These are phyloP conservation scores for Neopelma chrysocephalum DNA, from an alignment of 2,797 vertebrate genomes.

Conservation along the genomic window DNA sequence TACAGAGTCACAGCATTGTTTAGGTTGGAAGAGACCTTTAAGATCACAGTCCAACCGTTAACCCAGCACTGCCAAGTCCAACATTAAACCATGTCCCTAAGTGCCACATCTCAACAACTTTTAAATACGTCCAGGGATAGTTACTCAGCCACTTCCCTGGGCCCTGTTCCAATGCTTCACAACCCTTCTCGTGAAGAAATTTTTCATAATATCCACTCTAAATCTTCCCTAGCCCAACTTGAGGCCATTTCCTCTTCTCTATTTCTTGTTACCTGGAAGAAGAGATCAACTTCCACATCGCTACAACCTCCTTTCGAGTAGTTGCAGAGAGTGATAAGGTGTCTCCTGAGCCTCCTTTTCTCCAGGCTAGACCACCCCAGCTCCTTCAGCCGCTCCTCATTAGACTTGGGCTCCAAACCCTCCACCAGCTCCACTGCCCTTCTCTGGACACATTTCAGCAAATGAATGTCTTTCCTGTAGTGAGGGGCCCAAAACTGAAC, in stretches of 20 bases:
- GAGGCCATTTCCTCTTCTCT: not conserved
- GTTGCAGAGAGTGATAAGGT: not conserved
- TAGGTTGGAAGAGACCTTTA: not conserved
- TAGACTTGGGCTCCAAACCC: not conserved
- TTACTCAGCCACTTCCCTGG: not conserved
- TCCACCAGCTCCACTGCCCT: rapidly evolving
- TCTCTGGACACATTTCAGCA: rapidly evolving
- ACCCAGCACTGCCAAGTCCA: not conserved
- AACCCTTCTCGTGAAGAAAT: not conserved
- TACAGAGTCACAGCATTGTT: not conserved
- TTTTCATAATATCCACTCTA: not conserved
- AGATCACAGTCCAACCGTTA: not conserved
- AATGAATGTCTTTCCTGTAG: not conserved
- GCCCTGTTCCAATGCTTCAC: not conserved
- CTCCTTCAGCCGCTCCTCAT: rapidly evolving
- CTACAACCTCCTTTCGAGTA: not conserved
- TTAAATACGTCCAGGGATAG: not conserved
- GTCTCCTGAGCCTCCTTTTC: not conserved
- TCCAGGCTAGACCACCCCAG: not conserved
- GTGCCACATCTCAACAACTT: not conserved
- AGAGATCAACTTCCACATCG: not conserved
- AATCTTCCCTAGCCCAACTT: not conserved
- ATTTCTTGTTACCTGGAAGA: not conserved
- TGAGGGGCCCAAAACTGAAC: not conserved
- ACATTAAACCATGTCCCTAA: not conserved